Conservation (phyloP, 2,113 vertebrate species). For the Hippocampus zosterae region DNA sequence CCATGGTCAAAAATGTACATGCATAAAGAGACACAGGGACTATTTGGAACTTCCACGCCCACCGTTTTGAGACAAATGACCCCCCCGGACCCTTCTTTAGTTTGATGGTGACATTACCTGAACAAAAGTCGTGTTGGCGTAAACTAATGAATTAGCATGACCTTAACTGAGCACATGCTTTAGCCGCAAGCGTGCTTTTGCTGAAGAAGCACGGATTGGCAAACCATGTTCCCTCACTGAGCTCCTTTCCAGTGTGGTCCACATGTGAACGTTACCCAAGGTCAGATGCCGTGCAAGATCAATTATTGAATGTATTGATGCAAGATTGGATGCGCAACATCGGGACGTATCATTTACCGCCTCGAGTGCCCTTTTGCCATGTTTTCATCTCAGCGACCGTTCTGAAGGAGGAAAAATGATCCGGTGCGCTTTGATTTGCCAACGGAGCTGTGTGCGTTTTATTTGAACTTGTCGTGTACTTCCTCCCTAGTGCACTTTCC, state of each 20-base stretch:
- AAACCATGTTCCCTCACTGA: no score
- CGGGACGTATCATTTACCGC: neutral
- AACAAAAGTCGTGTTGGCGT: no score
- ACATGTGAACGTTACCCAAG: neutral
- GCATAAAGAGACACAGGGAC: no score
- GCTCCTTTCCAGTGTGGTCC: no score
- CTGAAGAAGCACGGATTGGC: no score
- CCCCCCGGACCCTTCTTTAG: no score
- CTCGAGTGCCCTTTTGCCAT: slow-evolving; percentile 21
- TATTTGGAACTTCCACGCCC: no score
- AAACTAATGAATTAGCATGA: no score
- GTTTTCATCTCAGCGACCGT: slow-evolving; percentile 29
- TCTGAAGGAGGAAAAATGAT: neutral
- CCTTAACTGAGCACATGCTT: no score
- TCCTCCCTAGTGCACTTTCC: slow-evolving; percentile 43
- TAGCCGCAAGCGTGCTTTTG: no score
- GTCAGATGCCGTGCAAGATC: slow-evolving; percentile 36
- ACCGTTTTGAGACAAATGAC: no score
- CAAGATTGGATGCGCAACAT: slow-evolving; percentile 38
- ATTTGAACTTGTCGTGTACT: slow-evolving; percentile 15
- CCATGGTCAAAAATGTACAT: neutral
- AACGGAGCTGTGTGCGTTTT: neutral
- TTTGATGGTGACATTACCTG: no score
- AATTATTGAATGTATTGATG: slow-evolving; percentile 48
- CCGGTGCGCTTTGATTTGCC: neutral